Conservation (phyloP, 2,888 invertebrate species). For the Sarcophaga rosellei region DNA sequence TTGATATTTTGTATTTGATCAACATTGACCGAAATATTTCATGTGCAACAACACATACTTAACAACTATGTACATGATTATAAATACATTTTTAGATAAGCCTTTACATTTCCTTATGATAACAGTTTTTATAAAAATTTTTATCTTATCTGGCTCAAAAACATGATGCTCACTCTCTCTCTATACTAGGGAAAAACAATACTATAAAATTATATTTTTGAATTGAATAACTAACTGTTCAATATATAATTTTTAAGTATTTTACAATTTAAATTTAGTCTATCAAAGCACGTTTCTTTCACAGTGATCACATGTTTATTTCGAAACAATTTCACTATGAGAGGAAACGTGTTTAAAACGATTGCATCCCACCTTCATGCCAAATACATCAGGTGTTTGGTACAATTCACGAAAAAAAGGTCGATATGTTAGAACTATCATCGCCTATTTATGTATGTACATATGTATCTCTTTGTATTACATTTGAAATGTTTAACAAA, state of each 20-base stretch:
- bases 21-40: neutral
- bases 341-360: constrained; percentile 14
- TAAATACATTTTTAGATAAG: neutral
- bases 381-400: constrained; percentile 34
- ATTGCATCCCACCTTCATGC: constrained; percentile 47
- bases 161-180: neutral
- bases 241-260: neutral
- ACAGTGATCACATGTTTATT: constrained; percentile 26
- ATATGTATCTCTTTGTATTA: neutral
- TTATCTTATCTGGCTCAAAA: neutral
- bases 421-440: constrained; percentile 47
- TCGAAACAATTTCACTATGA: constrained; percentile 24
- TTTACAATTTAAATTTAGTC: neutral
- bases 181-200: neutral
- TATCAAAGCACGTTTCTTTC: neutral
- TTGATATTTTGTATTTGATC: neutral
- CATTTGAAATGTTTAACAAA: constrained; percentile 5
- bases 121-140: neutral
- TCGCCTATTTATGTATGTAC: constrained; percentile 46
- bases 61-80: constrained; percentile 5
- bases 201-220: neutral
- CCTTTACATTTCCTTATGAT: constrained; percentile 1
- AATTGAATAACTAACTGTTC: neutral
- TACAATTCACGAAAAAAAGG: constrained; percentile 36
- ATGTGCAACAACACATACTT: neutral